phyloP scores from a whole-genome alignment of 2,888 invertebrate genomes.

The Nycteola revayana region DNA sequence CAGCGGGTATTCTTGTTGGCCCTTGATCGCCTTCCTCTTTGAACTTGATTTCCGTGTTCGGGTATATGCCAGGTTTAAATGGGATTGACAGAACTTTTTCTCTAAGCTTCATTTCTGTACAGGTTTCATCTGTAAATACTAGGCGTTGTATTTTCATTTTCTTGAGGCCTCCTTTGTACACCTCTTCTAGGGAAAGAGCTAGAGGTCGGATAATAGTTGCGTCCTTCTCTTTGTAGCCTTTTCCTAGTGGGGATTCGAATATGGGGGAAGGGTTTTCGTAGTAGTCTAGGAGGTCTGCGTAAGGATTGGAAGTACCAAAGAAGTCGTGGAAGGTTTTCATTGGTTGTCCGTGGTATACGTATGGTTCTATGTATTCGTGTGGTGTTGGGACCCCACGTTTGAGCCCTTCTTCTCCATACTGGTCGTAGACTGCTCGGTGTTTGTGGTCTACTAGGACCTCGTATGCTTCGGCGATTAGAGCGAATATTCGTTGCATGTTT shows the following conservation, averaged over 20 bases:
- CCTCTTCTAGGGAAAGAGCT: conserved; percentile 76
- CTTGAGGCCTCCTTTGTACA: conserved; percentile 89
- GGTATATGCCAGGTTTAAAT: conserved; percentile 87
- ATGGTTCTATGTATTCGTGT: conserved; percentile 85
- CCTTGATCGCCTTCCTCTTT: conserved; percentile 91
- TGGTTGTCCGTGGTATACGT: conserved; percentile 91
- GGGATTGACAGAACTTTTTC: conserved; percentile 89
- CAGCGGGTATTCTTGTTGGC: conserved; percentile 87
- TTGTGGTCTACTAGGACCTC: conserved; percentile 87
- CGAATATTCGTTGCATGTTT: conserved; percentile 79
- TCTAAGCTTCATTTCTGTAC: conserved; percentile 82
- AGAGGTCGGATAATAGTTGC: conserved; percentile 72
- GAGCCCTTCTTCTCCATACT: conserved; percentile 93
- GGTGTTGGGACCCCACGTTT: conserved; percentile 90
- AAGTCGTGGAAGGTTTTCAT: conserved; percentile 88
- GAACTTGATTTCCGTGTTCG: conserved; percentile 87
- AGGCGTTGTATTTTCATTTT: conserved; percentile 90
- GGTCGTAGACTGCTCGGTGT: conserved; percentile 90
- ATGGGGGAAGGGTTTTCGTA: conserved; percentile 83
- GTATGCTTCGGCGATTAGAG: conserved; percentile 88
- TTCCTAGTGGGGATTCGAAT: conserved; percentile 82
- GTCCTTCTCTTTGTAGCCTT: conserved; percentile 84
- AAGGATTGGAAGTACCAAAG: conserved; percentile 92
- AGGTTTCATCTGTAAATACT: conserved; percentile 84
- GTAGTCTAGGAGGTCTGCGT: conserved; percentile 87